Base-by-base conservation (phyloP, 2,113 vertebrate genomes). In the Dicerorhinus sumatrensis region DNA sequence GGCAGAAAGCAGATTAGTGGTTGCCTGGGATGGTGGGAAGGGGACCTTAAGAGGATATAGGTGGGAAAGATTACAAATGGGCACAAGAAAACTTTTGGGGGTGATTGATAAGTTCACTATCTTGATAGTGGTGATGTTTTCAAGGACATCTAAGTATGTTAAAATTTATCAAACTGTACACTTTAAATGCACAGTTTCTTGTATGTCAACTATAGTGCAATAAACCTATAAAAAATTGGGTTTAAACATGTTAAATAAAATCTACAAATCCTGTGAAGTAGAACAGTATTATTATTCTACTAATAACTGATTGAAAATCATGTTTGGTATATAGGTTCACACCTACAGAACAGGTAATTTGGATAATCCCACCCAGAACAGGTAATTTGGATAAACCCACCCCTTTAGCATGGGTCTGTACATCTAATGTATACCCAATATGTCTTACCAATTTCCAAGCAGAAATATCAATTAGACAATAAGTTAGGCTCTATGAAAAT, bases 391-490 rank as follows among this genome's bases (percentile, higher is more conserved):
- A 67, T 80, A 86, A 96, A 76, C 48, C 60, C 18, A 33, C 17
- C 6, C 11, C 29, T 31, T 92, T 17, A 70, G 42, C 36, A 58
- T 75, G 51, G 51, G 14, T 54, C 51, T 16, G 4, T 54, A 54
- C 51, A 91, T 82, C 33, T 72, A 83, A 91, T 63, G 33, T 65
- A 72, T 65, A 72, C 3, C 51, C 23, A 88, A 51, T 75, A 62
- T 70, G 29, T 85, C 54, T 81, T 76, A 90, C 25, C 10, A 77
- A 91, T 89, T 91, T 94, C 54, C 42, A 75, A 81, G 21, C 79
- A 65, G 62, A 92, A 96, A 39, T 92, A 81, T 48, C 89, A 96
- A 56, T 92, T 90, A 94, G 95, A 84, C 23, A 95, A 77, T 93
- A 91, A 77, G 8, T 85, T 79, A 70, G 4, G 1, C 88, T 92